Percentiles rank a stretch among this genome's conserved stretches.
Conservation (phyloP, 2,888 invertebrate species). For the Elegia similella region DNA sequence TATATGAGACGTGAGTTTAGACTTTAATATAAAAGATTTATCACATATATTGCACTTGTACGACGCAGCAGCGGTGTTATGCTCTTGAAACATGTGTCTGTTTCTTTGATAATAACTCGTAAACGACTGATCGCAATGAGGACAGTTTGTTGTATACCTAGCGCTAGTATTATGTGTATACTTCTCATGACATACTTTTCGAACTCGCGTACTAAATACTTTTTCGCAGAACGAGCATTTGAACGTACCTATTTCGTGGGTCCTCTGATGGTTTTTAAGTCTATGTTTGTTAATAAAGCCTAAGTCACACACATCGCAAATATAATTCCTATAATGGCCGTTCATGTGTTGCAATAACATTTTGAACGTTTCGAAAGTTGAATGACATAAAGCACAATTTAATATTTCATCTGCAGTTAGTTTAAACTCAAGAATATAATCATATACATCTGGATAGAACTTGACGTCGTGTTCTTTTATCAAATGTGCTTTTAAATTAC, state of each 20-base stretch:
- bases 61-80: constrained; percentile 55
- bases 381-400: constrained; percentile 61
- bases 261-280: constrained; percentile 58
- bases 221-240: constrained; percentile 66
- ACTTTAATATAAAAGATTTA: constrained; percentile 63
- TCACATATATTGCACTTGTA: constrained; percentile 73
- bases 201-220: constrained; percentile 54
- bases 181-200: constrained; percentile 64
- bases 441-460: constrained; percentile 57
- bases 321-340: constrained; percentile 64
- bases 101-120: constrained; percentile 68
- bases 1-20: constrained; percentile 64
- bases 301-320: constrained; percentile 65
- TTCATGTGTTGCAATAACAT: constrained; percentile 72
- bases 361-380: constrained; percentile 65
- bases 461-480: constrained; percentile 52
- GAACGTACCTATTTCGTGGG: constrained; percentile 57
- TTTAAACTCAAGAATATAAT: constrained; percentile 66
- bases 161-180: constrained; percentile 60
- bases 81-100: constrained; percentile 61
- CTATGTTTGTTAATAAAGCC: constrained; percentile 67
- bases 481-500: constrained; percentile 53
- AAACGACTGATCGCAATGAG: constrained; percentile 61
- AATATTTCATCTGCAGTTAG: constrained; percentile 48
- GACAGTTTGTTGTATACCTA: constrained; percentile 63